These are phyloP conservation scores for Capreolus pygargus DNA, from an alignment of 2,113 vertebrate genomes.

Conservation along the genomic window DNA sequence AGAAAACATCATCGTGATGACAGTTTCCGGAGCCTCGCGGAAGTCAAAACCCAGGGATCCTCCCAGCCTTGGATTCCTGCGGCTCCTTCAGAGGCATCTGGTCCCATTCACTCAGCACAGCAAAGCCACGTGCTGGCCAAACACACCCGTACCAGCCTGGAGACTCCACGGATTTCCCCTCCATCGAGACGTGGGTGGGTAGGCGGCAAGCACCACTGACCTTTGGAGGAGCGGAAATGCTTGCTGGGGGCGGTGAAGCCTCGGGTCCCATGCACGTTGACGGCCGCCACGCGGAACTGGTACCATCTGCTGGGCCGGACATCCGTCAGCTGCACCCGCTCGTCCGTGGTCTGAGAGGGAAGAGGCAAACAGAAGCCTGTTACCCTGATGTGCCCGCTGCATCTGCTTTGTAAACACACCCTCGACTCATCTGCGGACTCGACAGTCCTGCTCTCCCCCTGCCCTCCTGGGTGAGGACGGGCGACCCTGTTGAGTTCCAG, in stretches of 20 bases:
- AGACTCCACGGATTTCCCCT: not conserved
- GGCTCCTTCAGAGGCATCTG: not conserved
- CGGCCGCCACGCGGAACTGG: constrained; percentile 96
- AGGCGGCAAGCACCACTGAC: constrained; percentile 76
- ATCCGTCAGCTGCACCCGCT: constrained; percentile 87
- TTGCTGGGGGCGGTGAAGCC: constrained; percentile 98
- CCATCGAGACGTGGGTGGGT: rapidly evolving
- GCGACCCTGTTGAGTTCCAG: rapidly evolving
- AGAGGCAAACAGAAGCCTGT: not conserved
- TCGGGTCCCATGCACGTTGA: constrained; percentile 94
- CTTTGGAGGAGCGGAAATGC: constrained; percentile 95
- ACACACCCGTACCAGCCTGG: constrained; percentile 26
- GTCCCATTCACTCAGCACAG: not conserved
- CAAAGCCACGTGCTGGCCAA: constrained; percentile 54
- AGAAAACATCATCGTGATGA: rapidly evolving
- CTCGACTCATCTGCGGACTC: rapidly evolving
- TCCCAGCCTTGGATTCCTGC: not conserved
- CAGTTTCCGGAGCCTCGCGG: not conserved
- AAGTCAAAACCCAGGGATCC: not conserved
- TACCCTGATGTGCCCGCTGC: rapidly evolving
- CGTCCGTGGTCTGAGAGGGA: constrained; percentile 90
- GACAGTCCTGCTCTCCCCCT: not conserved
- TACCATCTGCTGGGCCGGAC: constrained; percentile 94
- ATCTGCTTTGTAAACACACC: not conserved
- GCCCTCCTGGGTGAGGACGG: rapidly evolving